phyloP scores from a whole-genome alignment of 2,888 invertebrate species.

The Drosophila paramelanica region DNA sequence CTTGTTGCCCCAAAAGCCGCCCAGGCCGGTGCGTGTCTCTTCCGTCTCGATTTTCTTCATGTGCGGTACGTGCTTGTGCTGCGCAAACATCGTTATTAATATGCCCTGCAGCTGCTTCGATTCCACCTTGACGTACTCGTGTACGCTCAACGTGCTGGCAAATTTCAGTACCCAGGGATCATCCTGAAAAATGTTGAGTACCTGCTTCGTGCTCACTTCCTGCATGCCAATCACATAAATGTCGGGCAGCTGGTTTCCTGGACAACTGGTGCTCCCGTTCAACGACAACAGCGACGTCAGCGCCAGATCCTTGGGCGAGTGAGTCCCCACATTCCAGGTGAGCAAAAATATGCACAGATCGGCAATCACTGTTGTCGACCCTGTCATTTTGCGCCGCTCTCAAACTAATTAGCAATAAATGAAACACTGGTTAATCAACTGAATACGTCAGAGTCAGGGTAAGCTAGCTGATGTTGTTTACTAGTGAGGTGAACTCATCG shows the following conservation, averaged over 20 bases:
- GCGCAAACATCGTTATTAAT: slow-evolving; percentile 91
- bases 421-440: slow-evolving; percentile 46
- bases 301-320: slow-evolving; percentile 89
- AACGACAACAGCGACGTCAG: slow-evolving; percentile 90
- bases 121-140: slow-evolving; percentile 91
- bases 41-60: slow-evolving; percentile 93
- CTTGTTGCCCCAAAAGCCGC: slow-evolving; percentile 94
- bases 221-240: slow-evolving; percentile 95
- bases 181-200: slow-evolving; percentile 91
- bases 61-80: slow-evolving; percentile 91
- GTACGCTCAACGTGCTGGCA: slow-evolving; percentile 88
- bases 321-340: slow-evolving; percentile 96
- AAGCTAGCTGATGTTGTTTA: neutral
- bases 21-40: slow-evolving; percentile 94
- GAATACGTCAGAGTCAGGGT: slow-evolving; percentile 48
- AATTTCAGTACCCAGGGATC: slow-evolving; percentile 92
- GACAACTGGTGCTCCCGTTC: slow-evolving; percentile 86
- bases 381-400: slow-evolving; percentile 47
- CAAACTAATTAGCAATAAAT: slow-evolving; percentile 45
- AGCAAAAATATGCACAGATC: slow-evolving; percentile 88
- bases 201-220: slow-evolving; percentile 94
- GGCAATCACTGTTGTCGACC: slow-evolving; percentile 66
- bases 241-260: slow-evolving; percentile 90
- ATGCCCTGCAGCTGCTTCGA: slow-evolving; percentile 94
- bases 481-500: slow-evolving; percentile 28